A percentile compares a stretch with the other conserved stretches of the same genome.
phyloP scores from a whole-genome alignment of 2,113 vertebrate species.

The Myodes glareolus region DNA sequence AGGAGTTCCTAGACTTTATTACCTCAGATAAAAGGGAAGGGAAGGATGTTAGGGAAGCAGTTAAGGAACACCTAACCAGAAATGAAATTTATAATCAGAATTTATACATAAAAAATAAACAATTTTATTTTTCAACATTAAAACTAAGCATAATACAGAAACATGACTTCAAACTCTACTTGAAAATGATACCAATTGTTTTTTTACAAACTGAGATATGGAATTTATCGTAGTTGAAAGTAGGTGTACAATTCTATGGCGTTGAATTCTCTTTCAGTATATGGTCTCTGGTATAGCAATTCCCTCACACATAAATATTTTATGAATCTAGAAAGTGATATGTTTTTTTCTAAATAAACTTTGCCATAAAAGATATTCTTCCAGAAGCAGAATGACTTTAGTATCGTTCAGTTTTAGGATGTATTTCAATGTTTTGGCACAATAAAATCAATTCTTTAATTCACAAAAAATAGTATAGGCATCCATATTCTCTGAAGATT shows the following conservation, averaged over 20 bases:
- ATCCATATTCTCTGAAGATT: not conserved
- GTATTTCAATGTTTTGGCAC: conserved; percentile 9
- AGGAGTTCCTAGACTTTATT: not conserved
- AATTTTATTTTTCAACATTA: not conserved
- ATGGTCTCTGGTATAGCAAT: conserved; percentile 62
- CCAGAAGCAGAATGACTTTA: conserved; percentile 51
- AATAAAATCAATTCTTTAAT: conserved; percentile 1
- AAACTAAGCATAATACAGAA: conserved; percentile 34
- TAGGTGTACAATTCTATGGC: conserved; percentile 60
- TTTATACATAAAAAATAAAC: conserved; percentile 36
- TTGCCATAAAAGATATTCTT: conserved; percentile 48
- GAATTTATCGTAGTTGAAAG: conserved; percentile 70
- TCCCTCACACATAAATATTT: conserved; percentile 69
- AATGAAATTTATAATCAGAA: not conserved
- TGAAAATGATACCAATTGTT: conserved; percentile 53
- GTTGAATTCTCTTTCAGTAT: conserved; percentile 56
- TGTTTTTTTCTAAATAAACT: conserved; percentile 68
- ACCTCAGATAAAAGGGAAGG: not conserved
- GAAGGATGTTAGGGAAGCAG: not conserved
- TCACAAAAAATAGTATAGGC: not conserved
- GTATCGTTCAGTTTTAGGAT: not conserved
- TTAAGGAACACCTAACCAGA: not conserved
- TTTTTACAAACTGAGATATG: conserved; percentile 15
- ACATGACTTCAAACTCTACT: conserved; percentile 28
- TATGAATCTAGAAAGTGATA: conserved; percentile 61